Base-by-base conservation (phyloP, 2,113 vertebrate genomes). In the Gobio gobio region DNA sequence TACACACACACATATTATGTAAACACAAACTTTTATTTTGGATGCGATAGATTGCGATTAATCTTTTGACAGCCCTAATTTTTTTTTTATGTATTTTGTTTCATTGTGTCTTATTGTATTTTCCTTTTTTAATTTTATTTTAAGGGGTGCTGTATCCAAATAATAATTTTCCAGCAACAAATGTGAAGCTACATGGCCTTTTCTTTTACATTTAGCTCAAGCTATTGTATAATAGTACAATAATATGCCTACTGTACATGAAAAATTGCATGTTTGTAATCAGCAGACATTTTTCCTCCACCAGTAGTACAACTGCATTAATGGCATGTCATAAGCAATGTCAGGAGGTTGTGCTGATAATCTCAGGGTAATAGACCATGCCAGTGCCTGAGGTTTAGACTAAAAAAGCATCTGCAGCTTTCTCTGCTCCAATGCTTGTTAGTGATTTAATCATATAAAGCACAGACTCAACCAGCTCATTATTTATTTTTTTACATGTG, bases 331-430 rank as follows among this genome's bases (percentile, higher is more conserved):
- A 66, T 79, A 86, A 88, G 74, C 78, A 79, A 82, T 83, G 84
- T 84, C 83, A 74, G 72, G 43, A 87, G 88, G 86, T 87, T 86
- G 56, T 76, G 76, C 75, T 82, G 84, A 68, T 84, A 76, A 84
- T 89, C 59, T 75, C 66, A 72, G 76, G 81, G 66, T 70, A 87
- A 78, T 45, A 82, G 83, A 75, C 76, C 81, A 78, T 83, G 58
- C 51, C 81, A 86, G n/a, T 36, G 56, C 29, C 33, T 45, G 82
- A 40, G 82, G 84, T 86, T 86, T 24, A 86, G 66, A 66, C 20
- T 83, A 70, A 18, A 59, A 83, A 77, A 81, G 75, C 76, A 80
- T 59, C 70, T 80, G 84, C 79, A 81, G 33, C 40, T 58, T 73
- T 74, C 43, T 63, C 58, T 84, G 68, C 80, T 73, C 70, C 29